A percentile compares a stretch with the other conserved stretches of the same genome.
phyloP scores from a whole-genome alignment of 1,140 invertebrate species.

The Octopus bimaculoides region DNA sequence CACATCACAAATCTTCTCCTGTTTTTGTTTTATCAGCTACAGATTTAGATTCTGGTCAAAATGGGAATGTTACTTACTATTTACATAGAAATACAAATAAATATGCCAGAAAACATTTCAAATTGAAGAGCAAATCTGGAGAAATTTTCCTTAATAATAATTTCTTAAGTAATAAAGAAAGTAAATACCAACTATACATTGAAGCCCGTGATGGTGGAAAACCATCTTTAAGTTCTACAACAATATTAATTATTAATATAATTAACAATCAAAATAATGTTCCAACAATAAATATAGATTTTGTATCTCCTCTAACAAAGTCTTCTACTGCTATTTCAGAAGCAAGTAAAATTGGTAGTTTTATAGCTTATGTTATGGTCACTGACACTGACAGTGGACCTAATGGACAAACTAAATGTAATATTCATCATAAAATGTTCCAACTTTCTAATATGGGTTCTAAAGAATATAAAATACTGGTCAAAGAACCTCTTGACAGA shows the following conservation, averaged over 20 bases:
- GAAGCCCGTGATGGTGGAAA: background rate
- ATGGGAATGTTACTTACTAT: conserved; percentile 64
- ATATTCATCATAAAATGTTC: conserved; percentile 61
- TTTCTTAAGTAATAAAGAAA: background rate
- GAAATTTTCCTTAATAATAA: background rate
- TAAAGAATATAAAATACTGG: background rate
- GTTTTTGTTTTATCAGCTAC: conserved; percentile 36
- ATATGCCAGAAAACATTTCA: conserved; percentile 76
- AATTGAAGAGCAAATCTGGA: conserved; percentile 59
- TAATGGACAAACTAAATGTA: conserved; percentile 63
- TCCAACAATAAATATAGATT: background rate
- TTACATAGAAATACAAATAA: conserved; percentile 78
- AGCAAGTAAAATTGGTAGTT: conserved; percentile 82
- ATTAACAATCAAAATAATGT: background rate
- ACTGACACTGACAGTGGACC: conserved; percentile 46
- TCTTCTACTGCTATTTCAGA: conserved; percentile 70
- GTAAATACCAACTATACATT: background rate
- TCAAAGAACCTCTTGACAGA: background rate
- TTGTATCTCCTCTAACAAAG: conserved; percentile 13
- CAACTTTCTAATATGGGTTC: background rate
- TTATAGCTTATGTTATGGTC: conserved; percentile 76
- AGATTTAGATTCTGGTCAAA: conserved; percentile 47
- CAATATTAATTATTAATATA: background rate
- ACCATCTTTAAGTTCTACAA: background rate
- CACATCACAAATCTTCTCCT: conserved; percentile 37